Conservation (phyloP, 1,140 invertebrate genomes). For the Ladona fulva region DNA sequence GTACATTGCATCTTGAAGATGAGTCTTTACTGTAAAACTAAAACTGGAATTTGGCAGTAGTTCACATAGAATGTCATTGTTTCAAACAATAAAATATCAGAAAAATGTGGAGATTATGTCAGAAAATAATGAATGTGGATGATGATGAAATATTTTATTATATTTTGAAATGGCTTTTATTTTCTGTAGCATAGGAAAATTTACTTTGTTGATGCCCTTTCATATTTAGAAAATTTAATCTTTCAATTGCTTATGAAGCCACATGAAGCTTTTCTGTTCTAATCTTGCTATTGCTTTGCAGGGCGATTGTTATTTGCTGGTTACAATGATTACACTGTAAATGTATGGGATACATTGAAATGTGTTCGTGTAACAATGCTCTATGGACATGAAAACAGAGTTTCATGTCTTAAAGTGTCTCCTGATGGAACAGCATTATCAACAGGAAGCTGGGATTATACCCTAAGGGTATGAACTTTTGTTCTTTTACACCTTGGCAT, state of each 20-base stretch:
- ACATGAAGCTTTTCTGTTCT: neutral
- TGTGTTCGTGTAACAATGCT: slow-evolving; percentile 81
- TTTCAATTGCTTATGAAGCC: neutral
- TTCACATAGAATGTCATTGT: too few species aligned
- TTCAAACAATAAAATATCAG: too few species aligned
- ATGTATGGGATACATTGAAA: slow-evolving; percentile 98
- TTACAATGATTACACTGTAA: slow-evolving; percentile 98
- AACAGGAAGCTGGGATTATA: slow-evolving; percentile 97
- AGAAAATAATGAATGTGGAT: too few species aligned
- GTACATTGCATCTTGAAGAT: too few species aligned
- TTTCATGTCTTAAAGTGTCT: slow-evolving; percentile 88
- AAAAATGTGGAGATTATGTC: too few species aligned
- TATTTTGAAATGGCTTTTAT: too few species aligned
- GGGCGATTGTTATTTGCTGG: slow-evolving; percentile 93
- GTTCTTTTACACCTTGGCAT: too few species aligned
- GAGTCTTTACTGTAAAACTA: too few species aligned
- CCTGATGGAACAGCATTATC: slow-evolving; percentile 96
- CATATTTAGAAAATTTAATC: neutral
- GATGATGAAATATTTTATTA: too few species aligned
- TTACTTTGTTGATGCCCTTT: neutral
- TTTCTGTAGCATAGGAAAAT: too few species aligned
- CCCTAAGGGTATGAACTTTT: slow-evolving; percentile 75
- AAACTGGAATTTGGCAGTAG: too few species aligned
- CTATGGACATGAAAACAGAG: slow-evolving; percentile 96
- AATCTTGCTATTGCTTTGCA: slow-evolving; percentile 31